phyloP scores from a whole-genome alignment of 2,797 vertebrate species.

The Eulemur coronatus region DNA sequence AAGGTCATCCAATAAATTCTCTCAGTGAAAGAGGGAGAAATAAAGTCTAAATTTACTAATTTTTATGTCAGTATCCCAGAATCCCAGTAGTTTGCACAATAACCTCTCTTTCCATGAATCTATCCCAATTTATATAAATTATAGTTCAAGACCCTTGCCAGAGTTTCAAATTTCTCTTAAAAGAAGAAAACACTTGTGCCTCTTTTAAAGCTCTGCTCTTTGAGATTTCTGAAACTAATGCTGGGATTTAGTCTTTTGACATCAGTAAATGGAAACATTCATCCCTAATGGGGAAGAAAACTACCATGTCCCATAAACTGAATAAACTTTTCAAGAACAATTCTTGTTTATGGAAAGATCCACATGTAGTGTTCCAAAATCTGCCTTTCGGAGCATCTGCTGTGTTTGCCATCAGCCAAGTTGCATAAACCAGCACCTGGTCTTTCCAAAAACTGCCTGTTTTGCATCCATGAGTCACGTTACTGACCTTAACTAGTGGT shows the following conservation, averaged over 20 bases:
- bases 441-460: constrained; percentile 17
- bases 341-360: constrained; percentile 43
- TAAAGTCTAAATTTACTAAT: not conserved
- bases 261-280: not conserved
- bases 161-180: not conserved
- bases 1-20: not conserved
- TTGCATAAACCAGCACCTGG: constrained; percentile 49
- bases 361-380: not conserved
- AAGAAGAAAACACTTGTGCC: not conserved
- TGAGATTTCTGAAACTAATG: constrained; percentile 15
- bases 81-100: not conserved
- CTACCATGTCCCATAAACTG: not conserved
- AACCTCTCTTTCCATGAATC: not conserved
- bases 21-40: not conserved
- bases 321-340: not conserved
- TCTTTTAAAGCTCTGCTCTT: constrained; percentile 1
- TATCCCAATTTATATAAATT: not conserved
- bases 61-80: not conserved
- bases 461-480: constrained; percentile 20
- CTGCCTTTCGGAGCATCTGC: constrained; percentile 32
- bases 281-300: not conserved
- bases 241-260: constrained; percentile 41
- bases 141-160: not conserved
- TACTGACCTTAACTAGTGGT: not conserved
- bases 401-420: not conserved